Conservation (phyloP, 2,797 vertebrate genomes). For the Dendrocincla fuliginosa region DNA sequence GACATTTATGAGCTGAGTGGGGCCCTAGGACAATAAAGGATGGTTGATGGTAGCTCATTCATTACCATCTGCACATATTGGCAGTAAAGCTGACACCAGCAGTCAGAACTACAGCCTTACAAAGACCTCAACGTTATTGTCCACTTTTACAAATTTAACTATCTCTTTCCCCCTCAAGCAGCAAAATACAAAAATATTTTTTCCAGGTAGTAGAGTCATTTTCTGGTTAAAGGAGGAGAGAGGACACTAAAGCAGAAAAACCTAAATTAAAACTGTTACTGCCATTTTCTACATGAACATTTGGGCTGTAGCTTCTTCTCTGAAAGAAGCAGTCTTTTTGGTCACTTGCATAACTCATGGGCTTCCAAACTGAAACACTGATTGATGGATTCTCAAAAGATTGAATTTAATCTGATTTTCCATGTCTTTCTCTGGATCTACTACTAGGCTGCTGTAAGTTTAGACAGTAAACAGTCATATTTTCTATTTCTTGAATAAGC, state of each 20-base stretch:
- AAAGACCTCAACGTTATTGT: not conserved
- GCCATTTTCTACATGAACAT: not conserved
- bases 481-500: not conserved
- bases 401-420: not conserved
- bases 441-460: not conserved
- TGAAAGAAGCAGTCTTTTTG: not conserved
- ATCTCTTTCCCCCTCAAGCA: not conserved
- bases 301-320: not conserved
- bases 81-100: not conserved
- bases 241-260: not conserved
- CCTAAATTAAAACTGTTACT: not conserved
- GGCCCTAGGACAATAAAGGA: not conserved
- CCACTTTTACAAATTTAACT: conserved; percentile 2
- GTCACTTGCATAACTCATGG: not conserved
- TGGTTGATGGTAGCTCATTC: not conserved
- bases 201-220: not conserved
- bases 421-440: not conserved
- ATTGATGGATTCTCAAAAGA: not conserved
- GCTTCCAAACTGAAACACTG: not conserved
- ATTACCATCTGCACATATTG: not conserved
- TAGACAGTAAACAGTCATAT: not conserved
- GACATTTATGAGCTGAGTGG: not conserved
- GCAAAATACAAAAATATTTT: not conserved
- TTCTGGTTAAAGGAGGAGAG: not conserved
- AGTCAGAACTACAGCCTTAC: not conserved